Conservation (phyloP, 2,797 vertebrate genomes). For the Bradypodion pumilum region DNA sequence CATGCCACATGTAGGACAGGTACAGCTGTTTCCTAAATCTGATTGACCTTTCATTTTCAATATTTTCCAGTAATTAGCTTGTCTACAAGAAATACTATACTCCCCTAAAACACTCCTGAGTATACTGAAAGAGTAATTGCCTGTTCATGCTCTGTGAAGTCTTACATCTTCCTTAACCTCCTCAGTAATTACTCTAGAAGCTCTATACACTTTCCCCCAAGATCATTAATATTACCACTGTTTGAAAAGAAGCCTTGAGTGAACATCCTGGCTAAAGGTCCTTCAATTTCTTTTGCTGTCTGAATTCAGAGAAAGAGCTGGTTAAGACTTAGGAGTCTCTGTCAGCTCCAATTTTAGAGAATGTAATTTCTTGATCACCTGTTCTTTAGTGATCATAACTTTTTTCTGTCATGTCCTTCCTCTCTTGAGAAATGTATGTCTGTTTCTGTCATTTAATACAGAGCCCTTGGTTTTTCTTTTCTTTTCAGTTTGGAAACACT, state of each 20-base stretch:
- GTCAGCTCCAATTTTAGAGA: slow-evolving; percentile 57
- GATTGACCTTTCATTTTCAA: slow-evolving; percentile 41
- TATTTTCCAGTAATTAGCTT: slow-evolving; percentile 57
- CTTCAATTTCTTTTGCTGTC: slow-evolving; percentile 38
- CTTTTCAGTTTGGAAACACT: slow-evolving; percentile 27
- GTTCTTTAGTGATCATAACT: slow-evolving; percentile 51
- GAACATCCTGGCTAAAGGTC: background rate
- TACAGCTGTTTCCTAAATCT: slow-evolving; percentile 55
- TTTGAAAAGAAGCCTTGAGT: slow-evolving; percentile 32
- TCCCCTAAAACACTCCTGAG: slow-evolving; percentile 32
- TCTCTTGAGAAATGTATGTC: slow-evolving; percentile 38
- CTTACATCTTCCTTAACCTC: slow-evolving; percentile 13
- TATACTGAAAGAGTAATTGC: slow-evolving; percentile 37
- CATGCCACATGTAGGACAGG: slow-evolving; percentile 31
- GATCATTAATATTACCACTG: slow-evolving; percentile 4
- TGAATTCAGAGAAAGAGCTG: slow-evolving; percentile 38
- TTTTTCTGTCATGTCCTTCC: slow-evolving; percentile 54
- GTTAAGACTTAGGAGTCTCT: slow-evolving; percentile 38
- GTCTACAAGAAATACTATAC: slow-evolving; percentile 55
- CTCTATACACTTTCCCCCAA: background rate
- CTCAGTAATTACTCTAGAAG: slow-evolving; percentile 20
- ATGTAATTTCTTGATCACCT: slow-evolving; percentile 66
- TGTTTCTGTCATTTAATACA: slow-evolving; percentile 61
- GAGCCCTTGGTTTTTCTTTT: slow-evolving; percentile 32
- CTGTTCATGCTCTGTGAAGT: slow-evolving; percentile 37